These are phyloP conservation scores for Macrotis lagotis DNA, from an alignment of 2,113 vertebrate species.

Conservation along the genomic window DNA sequence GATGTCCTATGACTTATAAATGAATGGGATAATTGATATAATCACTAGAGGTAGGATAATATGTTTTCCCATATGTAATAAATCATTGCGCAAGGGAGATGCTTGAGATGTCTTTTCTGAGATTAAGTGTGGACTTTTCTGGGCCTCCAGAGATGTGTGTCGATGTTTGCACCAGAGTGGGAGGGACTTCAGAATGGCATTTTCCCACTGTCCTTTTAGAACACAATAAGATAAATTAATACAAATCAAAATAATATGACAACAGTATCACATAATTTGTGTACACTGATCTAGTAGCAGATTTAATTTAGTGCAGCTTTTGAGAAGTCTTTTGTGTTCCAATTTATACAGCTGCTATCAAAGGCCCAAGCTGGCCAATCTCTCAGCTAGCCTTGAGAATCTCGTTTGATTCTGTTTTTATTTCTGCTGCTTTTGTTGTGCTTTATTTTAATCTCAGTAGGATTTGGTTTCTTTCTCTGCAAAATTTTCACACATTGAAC, in stretches of 20 bases:
- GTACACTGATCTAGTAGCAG: conserved; percentile 68
- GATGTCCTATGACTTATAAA: background rate
- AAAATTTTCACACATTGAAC: background rate
- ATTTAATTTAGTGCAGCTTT: conserved; percentile 75
- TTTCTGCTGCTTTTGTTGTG: background rate
- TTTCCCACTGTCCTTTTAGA: conserved; percentile 75
- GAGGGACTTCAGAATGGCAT: conserved; percentile 64
- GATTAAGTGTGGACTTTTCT: conserved; percentile 20
- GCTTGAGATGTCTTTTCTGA: conserved; percentile 3
- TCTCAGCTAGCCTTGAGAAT: conserved; percentile 56
- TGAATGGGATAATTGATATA: background rate
- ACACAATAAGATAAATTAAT: conserved; percentile 75
- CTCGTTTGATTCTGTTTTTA: conserved; percentile 45
- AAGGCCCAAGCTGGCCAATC: conserved; percentile 53
- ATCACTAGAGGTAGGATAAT: background rate
- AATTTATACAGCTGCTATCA: conserved; percentile 74
- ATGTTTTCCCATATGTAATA: conserved; percentile 4
- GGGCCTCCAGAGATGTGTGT: conserved; percentile 38
- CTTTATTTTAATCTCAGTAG: conserved; percentile 3
- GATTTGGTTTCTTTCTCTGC: conserved; percentile 22
- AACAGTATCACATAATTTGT: conserved; percentile 76
- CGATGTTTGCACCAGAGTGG: conserved; percentile 53
- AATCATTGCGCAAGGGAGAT: background rate
- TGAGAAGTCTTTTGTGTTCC: conserved; percentile 75
- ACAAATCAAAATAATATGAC: conserved; percentile 78